Evolutionary conservation across 2,797 vertebrate genomes (phyloP).

Genomic region (Anolis apletophallus): DNA sequence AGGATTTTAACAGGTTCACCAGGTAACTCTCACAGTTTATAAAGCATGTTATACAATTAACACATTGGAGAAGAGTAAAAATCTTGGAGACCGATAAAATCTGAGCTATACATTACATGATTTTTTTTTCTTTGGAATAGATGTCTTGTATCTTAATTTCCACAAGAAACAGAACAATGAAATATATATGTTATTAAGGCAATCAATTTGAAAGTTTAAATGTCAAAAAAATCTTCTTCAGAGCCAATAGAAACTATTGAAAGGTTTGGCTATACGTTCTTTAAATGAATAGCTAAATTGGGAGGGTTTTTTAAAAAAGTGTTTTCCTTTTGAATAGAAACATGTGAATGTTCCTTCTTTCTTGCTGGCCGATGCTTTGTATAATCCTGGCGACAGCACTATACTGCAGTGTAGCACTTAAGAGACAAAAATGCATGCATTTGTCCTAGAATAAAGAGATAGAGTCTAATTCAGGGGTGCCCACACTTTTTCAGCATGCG

Average conservation of each 20-base stretch:
- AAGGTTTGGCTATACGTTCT: neutral
- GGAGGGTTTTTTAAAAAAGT: neutral
- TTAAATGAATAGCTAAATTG: no score
- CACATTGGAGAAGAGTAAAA: neutral
- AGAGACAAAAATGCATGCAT: neutral
- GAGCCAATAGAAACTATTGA: neutral
- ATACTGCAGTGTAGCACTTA: neutral
- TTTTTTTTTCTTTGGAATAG: no score
- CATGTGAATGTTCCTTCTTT: neutral
- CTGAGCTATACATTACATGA: neutral
- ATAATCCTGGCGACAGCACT: neutral
- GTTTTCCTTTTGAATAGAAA: neutral
- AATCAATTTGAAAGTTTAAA: neutral
- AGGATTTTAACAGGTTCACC: neutral
- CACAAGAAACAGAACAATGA: neutral
- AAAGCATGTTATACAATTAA: no score
- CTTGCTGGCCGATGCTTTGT: neutral
- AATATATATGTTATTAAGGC: neutral
- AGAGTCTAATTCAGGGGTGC: no score
- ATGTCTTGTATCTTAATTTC: neutral
- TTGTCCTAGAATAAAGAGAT: neutral
- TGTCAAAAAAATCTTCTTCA: neutral
- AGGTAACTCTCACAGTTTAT: neutral
- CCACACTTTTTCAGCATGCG: no score
- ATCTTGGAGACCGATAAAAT: neutral